A percentile compares a stretch with the other conserved stretches of the same genome.
Conservation (phyloP, 1,140 invertebrate species). For the Asobara japonica region DNA sequence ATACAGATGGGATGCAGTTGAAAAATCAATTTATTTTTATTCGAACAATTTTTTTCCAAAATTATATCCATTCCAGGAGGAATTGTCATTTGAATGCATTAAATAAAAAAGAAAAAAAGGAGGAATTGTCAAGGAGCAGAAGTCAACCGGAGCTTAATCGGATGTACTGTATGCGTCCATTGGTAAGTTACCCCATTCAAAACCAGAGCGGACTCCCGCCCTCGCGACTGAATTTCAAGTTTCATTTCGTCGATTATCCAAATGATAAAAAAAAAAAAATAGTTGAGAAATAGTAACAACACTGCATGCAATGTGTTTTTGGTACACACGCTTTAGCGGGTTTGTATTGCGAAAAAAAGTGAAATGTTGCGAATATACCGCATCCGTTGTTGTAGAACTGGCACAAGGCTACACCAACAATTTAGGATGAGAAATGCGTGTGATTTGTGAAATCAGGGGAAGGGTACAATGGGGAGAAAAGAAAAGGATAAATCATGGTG, state of each 20-base stretch:
- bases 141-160: too few species aligned
- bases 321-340: conserved; percentile 29
- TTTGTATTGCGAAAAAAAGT: conserved; percentile 56
- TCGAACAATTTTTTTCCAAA: too few species aligned
- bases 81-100: too few species aligned
- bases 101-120: too few species aligned
- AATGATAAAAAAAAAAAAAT: conserved; percentile 9
- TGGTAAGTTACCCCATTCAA: too few species aligned
- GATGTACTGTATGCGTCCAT: too few species aligned
- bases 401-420: conserved; percentile 20
- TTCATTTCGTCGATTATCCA: not conserved
- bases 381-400: conserved; percentile 28
- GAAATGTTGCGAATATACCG: conserved; percentile 48
- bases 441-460: conserved; percentile 12
- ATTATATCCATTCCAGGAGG: too few species aligned
- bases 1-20: too few species aligned
- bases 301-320: conserved; percentile 52
- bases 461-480: not conserved
- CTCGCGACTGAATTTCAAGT: too few species aligned
- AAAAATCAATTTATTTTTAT: too few species aligned
- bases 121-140: too few species aligned
- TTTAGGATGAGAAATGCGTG: conserved; percentile 13
- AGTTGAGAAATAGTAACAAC: conserved; percentile 17
- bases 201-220: too few species aligned
- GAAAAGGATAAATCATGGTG: not conserved